These are phyloP conservation scores for Apus apus DNA, from an alignment of 2,113 vertebrate species.

Conservation along the genomic window DNA sequence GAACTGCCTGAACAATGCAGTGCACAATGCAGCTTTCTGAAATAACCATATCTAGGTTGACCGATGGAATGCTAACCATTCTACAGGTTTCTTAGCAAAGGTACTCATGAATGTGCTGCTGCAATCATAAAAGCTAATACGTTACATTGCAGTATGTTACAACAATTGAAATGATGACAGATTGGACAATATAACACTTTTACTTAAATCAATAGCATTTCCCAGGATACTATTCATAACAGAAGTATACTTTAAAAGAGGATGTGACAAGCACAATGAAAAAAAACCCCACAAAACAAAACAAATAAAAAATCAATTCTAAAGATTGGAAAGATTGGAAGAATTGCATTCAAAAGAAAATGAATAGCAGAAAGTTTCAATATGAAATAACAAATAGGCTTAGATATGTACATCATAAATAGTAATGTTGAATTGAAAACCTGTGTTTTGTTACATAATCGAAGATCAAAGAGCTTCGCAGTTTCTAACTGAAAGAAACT, in stretches of 20 bases:
- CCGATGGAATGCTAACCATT: neutral
- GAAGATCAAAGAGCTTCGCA: neutral
- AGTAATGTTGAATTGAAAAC: neutral
- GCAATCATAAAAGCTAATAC: neutral
- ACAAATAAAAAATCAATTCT: neutral
- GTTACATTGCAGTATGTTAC: neutral
- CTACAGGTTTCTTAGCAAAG: neutral
- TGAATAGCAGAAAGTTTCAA: neutral
- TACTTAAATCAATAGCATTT: neutral
- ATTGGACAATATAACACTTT: neutral
- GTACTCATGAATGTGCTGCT: neutral
- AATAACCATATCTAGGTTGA: neutral
- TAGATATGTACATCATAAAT: neutral
- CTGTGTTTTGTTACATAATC: neutral
- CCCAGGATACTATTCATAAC: neutral
- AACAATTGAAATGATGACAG: neutral
- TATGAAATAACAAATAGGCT: neutral
- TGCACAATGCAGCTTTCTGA: neutral
- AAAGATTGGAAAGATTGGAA: neutral
- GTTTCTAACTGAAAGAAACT: neutral
- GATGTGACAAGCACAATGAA: neutral
- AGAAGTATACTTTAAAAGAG: neutral
- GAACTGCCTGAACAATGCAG: neutral
- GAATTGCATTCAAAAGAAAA: neutral
- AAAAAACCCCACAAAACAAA: neutral